Evolutionary conservation across 2,797 vertebrate species (phyloP).

Genomic region (Coregonus suidteri): DNA sequence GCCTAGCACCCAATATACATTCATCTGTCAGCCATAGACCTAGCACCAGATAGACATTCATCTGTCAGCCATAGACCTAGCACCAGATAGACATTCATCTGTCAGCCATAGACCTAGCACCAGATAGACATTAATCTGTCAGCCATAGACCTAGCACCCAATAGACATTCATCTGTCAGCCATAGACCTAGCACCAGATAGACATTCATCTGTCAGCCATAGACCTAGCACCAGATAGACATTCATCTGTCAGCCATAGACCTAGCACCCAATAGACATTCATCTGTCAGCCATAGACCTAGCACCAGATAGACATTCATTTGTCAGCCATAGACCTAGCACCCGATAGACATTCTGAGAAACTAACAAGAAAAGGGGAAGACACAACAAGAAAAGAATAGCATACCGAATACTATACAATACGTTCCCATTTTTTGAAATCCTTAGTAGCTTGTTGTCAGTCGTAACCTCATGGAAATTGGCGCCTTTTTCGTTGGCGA

Average conservation of each 20-base stretch:
- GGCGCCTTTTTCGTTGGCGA: slow-evolving; percentile 97
- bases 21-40: background rate
- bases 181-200: background rate
- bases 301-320: background rate
- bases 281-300: background rate
- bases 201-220: background rate
- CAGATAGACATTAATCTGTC: background rate
- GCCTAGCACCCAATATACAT: background rate
- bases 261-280: background rate
- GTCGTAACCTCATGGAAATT: slow-evolving; percentile 99
- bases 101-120: slow-evolving; percentile 3
- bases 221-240: slow-evolving; percentile 4
- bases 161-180: background rate
- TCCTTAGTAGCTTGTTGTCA: slow-evolving; percentile 96
- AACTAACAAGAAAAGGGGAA: slow-evolving; percentile 20
- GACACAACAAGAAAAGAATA: slow-evolving; percentile 13
- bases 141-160: background rate
- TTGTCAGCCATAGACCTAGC: background rate
- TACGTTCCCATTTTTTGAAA: slow-evolving; percentile 94
- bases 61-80: background rate
- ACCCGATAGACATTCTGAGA: slow-evolving; percentile 15
- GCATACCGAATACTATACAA: slow-evolving; percentile 94
- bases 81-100: background rate
- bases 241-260: background rate
- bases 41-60: background rate